Evolutionary conservation across 2,888 invertebrate genomes (phyloP), one percentile per base, ranked within the genome.

Genomic region (Amaurobius ferox): DNA sequence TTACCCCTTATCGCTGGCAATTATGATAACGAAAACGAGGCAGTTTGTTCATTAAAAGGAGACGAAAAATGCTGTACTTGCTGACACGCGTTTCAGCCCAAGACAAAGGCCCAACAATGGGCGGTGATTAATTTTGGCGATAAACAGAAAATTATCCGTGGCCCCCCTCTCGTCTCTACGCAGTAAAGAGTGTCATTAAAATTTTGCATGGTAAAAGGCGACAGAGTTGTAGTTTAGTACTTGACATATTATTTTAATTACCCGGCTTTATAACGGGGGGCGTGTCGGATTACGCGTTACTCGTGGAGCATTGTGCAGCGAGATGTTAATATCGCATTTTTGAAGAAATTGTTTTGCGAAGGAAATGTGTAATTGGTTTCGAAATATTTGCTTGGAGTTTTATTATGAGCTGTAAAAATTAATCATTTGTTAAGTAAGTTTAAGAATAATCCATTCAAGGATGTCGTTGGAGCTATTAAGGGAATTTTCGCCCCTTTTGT

Each of bases 161-260:
- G 68, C 30, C 71, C 76, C 30, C 61, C 76, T 70, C 68, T 40
- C 67, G 68, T 81, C 39, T 74, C 74, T 30, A 67, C 26, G 30
- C 39, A 35, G 67, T 68, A 74, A 81, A 74, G 80, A 62, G 80
- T 61, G 68, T 83, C 81, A 76, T 83, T 83, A 76, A 83, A 83
- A 80, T 79, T 79, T 66, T 79, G 72, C 44, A 40, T 32, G 40
- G 62, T 72, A 66, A 79, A 79, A 79, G 67, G 71, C 74, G 62
- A 39, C 40, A 55, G 19, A 39, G 81, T 19, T n/a, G 73, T 61
- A 74, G 80, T 81, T 77, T 72, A 77, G 71, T 77, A 85, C 83
- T 85, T 85, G 83, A 85, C 83, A 85, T 85, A 85, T 85, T 85
- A 85, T 85, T 85, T 85, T 85, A 85, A 85, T 85, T 85, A 85